Evolutionary conservation across 2,888 invertebrate species (phyloP).

Genomic region (Eupithecia exiguata): DNA sequence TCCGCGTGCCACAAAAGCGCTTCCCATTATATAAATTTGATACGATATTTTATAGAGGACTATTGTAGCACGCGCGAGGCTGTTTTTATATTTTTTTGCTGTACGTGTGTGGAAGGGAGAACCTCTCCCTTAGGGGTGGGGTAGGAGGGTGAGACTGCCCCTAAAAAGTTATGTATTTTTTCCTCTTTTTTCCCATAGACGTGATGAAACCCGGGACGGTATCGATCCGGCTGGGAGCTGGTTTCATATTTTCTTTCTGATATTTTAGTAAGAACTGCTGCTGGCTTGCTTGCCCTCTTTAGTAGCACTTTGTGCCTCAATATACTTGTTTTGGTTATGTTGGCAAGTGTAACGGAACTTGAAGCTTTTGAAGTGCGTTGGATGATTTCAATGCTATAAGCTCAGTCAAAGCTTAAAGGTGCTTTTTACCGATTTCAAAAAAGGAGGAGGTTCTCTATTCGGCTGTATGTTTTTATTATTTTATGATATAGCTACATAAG

Average conservation of each 20-base stretch:
- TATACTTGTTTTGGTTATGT: neutral
- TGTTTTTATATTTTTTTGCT: slow-evolving; percentile 69
- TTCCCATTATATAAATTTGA: slow-evolving; percentile 79
- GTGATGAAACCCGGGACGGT: slow-evolving; percentile 79
- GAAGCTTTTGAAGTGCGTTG: neutral
- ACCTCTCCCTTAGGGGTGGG: slow-evolving; percentile 50
- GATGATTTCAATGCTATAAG: neutral
- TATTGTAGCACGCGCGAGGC: slow-evolving; percentile 75
- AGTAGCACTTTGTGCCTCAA: neutral
- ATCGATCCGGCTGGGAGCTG: slow-evolving; percentile 68
- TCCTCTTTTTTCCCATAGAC: slow-evolving; percentile 82
- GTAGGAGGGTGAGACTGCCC: slow-evolving; percentile 65
- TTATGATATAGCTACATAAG: no score
- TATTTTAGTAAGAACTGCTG: slow-evolving; percentile 40
- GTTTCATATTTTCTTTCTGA: slow-evolving; percentile 51
- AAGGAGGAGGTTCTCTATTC: no score
- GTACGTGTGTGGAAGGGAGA: slow-evolving; percentile 50
- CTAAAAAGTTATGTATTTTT: slow-evolving; percentile 84
- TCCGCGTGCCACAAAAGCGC: slow-evolving; percentile 70
- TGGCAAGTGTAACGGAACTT: neutral
- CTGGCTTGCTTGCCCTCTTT: neutral
- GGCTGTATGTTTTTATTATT: no score
- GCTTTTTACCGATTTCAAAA: neutral
- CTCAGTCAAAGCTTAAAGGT: neutral
- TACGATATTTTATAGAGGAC: slow-evolving; percentile 74